Conservation (phyloP, 2,888 invertebrate species). For the Platynereis dumerilii region DNA sequence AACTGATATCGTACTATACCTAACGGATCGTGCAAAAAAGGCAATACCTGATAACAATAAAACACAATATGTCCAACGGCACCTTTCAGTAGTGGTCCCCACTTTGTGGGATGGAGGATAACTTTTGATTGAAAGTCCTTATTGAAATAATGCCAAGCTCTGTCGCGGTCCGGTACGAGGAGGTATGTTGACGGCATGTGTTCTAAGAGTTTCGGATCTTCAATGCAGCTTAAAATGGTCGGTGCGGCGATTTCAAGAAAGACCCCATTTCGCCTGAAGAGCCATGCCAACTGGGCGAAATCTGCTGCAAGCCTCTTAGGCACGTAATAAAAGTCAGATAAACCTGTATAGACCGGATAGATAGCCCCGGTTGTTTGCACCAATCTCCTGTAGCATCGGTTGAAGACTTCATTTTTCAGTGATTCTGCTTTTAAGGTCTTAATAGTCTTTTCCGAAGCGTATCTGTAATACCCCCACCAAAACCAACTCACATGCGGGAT, state of each 20-base stretch:
- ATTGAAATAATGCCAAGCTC: slow-evolving; percentile 33
- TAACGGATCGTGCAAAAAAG: slow-evolving; percentile 30
- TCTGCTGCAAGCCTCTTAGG: slow-evolving; percentile 28
- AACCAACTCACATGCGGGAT: slow-evolving; percentile 31
- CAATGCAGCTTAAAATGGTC: slow-evolving; percentile 32
- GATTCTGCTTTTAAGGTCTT: slow-evolving; percentile 7
- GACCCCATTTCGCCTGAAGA: slow-evolving; percentile 34
- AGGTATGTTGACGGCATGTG: slow-evolving; percentile 22
- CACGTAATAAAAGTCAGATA: slow-evolving; percentile 38
- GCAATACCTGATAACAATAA: too few relatives aligned
- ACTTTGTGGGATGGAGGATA: slow-evolving; percentile 38
- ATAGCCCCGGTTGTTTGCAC: slow-evolving; percentile 27
- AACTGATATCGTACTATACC: too few relatives aligned
- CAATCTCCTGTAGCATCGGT: slow-evolving; percentile 26
- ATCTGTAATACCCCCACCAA: slow-evolving; percentile 37
- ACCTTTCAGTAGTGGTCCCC: too few relatives aligned
- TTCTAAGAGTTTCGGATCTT: slow-evolving; percentile 9
- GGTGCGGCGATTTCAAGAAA: slow-evolving; percentile 40
- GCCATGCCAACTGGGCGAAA: slow-evolving; percentile 25
- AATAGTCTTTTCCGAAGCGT: slow-evolving; percentile 16
- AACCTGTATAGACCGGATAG: slow-evolving; percentile 29
- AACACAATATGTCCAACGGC: too few relatives aligned
- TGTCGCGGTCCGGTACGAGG: slow-evolving; percentile 21
- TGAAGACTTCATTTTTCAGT: slow-evolving; percentile 1
- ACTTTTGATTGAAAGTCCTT: slow-evolving; percentile 24